Percentiles rank a stretch among this genome's conserved stretches.
phyloP scores from a whole-genome alignment of 2,113 vertebrate species.

The Prinia subflava region DNA sequence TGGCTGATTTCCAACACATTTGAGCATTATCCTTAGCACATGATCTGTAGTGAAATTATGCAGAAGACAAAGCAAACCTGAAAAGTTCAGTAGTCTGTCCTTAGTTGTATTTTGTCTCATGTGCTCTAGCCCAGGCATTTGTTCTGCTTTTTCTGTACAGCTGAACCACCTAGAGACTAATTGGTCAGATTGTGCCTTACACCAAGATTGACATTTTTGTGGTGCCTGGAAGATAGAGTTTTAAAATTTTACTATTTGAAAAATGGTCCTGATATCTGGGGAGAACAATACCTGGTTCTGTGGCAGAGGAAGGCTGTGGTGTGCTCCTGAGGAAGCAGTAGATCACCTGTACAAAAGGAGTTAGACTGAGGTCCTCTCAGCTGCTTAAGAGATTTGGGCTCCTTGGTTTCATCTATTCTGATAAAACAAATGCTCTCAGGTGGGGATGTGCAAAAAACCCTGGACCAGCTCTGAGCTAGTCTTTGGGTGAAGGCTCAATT shows the following conservation, averaged over 20 bases:
- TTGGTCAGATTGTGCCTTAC: background rate
- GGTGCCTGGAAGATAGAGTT: background rate
- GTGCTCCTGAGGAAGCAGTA: background rate
- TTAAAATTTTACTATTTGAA: background rate
- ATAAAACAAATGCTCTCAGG: background rate
- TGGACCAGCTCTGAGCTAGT: background rate
- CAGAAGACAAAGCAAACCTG: background rate
- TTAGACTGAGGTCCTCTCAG: background rate
- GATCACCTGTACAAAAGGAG: background rate
- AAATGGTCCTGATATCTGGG: background rate
- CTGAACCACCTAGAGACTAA: background rate
- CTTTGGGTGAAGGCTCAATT: background rate
- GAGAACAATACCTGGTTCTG: background rate
- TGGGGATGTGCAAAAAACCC: background rate
- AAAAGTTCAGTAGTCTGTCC: background rate
- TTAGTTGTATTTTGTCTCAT: background rate
- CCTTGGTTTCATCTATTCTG: background rate
- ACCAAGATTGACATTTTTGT: background rate
- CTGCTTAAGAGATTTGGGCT: background rate
- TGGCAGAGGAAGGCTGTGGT: background rate
- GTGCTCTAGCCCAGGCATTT: background rate
- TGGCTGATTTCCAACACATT: background rate
- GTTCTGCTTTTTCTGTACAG: background rate
- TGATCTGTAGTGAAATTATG: background rate
- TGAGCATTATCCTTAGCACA: background rate